Percentiles rank a stretch among this genome's conserved stretches.
Conservation (phyloP, 2,888 invertebrate species). For the Steinernema hermaphroditum region DNA sequence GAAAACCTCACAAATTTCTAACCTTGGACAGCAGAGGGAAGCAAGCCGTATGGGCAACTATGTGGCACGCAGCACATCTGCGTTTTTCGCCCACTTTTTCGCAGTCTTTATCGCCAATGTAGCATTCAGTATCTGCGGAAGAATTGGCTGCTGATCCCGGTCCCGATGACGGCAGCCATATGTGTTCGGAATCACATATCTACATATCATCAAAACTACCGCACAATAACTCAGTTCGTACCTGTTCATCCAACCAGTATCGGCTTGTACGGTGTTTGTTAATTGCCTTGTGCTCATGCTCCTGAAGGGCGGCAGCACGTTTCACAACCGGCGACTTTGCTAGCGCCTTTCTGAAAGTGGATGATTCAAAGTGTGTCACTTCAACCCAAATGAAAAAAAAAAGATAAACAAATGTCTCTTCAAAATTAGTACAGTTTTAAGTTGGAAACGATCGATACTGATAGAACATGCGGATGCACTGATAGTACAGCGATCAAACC, state of each 20-base stretch:
- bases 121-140: slow-evolving; percentile 65
- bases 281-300: slow-evolving; percentile 51
- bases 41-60: slow-evolving; percentile 70
- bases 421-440: no score
- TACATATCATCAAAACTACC: neutral
- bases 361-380: no score
- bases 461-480: neutral
- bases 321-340: slow-evolving; percentile 66
- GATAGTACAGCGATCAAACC: slow-evolving; percentile 47
- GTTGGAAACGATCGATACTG: no score
- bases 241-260: slow-evolving; percentile 65
- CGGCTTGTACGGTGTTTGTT: slow-evolving; percentile 64
- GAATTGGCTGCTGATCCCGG: slow-evolving; percentile 52
- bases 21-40: slow-evolving; percentile 69
- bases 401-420: slow-evolving; percentile 6
- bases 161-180: slow-evolving; percentile 64
- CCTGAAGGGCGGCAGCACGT: slow-evolving; percentile 62
- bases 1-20: no score
- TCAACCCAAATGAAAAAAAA: no score
- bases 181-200: slow-evolving; percentile 52
- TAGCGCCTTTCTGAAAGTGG: slow-evolving; percentile 63
- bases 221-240: slow-evolving; percentile 33
- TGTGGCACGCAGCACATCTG: slow-evolving; percentile 69
- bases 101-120: slow-evolving; percentile 65
- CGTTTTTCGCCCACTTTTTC: slow-evolving; percentile 69